Base-by-base conservation (phyloP, 2,888 invertebrate species). In the Dryomyza anilis region DNA sequence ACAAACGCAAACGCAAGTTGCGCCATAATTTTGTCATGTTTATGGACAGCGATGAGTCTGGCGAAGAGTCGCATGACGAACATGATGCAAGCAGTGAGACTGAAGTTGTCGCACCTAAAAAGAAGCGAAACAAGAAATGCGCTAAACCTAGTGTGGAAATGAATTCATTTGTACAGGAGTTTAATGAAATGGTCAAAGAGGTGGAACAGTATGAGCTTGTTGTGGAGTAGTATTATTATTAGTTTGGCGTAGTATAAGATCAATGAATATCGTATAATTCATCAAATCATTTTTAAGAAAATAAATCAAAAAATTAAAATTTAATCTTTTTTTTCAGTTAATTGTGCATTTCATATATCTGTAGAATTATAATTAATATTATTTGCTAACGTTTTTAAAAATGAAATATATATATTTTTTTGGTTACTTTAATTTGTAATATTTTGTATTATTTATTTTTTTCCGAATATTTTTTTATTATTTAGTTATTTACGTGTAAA, bases 131-230 rank as follows among this genome's bases (percentile, higher is more conserved):
- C 2, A 71, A 65, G 36, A 75, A 76, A 65, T 67, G 68, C 14
- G 65, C 68, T 1, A 64, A 67, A 21, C 59, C 48, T 48, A 73
- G 72, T 21, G 64, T 65, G 2, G 74, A 78, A 25, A 43, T 83
- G 4, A 60, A 74, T 0, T 67, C 75, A 7, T 83, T 78, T 50
- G 69, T 76, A 5, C 69, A 73, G n/a, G 77, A 80, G 45, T 82
- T 82, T 61, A 81, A 81, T 63, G 72, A 75, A 59, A 74, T 81
- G 74, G 80, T 79, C 50, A 72, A 76, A 39, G 81, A 83, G 65
- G 79, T 81, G 7, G 76, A 78, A 5, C 67, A 76, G n/a, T 83
- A 75, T 69, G 66, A 79, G 23, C 16, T 82, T 5, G 60, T 77
- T n/a, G 66, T 81, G 29, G 82, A 81, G 68, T 79, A 66, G 63